Conservation (phyloP, 2,797 vertebrate species). For the Notamacropus eugenii region DNA sequence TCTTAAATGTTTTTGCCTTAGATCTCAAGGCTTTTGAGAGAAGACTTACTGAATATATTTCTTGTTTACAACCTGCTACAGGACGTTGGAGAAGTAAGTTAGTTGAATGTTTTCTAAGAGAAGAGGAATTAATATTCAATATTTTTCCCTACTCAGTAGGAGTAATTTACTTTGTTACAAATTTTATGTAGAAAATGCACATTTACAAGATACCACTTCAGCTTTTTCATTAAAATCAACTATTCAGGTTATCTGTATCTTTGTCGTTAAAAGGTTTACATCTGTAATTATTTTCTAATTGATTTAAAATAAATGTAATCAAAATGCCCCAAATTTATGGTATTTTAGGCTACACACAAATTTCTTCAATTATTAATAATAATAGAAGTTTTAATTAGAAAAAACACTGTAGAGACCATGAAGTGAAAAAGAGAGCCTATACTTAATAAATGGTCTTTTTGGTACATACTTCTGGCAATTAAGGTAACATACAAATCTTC, state of each 20-base stretch:
- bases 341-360: neutral
- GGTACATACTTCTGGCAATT: constrained; percentile 4
- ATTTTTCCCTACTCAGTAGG: neutral
- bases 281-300: neutral
- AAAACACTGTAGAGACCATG: neutral
- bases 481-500: neutral
- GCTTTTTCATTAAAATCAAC: constrained; percentile 42
- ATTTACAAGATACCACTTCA: constrained; percentile 24
- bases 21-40: constrained; percentile 99
- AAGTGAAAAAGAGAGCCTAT: neutral
- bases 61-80: constrained; percentile 98
- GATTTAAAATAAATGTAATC: neutral
- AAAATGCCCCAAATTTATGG: neutral
- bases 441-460: constrained; percentile 16
- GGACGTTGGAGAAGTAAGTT: constrained; percentile 99
- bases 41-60: constrained; percentile 97
- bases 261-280: neutral
- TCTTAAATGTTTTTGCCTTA: constrained; percentile 77
- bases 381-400: constrained; percentile 45
- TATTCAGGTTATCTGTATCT: neutral
- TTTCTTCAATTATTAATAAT: constrained; percentile 30
- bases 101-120: constrained; percentile 4
- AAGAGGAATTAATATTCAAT: constrained; percentile 33
- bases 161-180: constrained; percentile 36
- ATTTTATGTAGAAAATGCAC: constrained; percentile 24